These are phyloP conservation scores for Heliocidaris tuberculata DNA, from an alignment of 35 echinoderm and acorn worm species.

Conservation along the genomic window DNA sequence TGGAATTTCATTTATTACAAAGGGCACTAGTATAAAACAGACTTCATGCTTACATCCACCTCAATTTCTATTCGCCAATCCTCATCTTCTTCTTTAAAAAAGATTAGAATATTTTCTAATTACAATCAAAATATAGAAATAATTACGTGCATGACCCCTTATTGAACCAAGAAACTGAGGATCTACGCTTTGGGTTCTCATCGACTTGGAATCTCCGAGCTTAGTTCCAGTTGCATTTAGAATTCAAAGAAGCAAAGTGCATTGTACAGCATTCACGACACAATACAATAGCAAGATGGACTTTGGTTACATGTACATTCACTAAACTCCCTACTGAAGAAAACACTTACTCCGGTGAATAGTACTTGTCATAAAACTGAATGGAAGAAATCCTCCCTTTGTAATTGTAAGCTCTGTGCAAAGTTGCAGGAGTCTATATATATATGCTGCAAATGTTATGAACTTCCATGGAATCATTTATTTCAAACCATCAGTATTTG, in stretches of 20 bases:
- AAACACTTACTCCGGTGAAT: not conserved
- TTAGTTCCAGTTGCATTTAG: not conserved
- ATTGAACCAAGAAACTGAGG: not conserved
- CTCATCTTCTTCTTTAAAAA: no score
- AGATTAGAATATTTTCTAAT: no score
- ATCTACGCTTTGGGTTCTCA: not conserved
- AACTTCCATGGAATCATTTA: no score
- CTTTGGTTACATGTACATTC: slow-evolving; percentile 15
- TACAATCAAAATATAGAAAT: no score
- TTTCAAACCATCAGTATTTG: no score
- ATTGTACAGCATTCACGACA: not conserved
- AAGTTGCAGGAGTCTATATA: not conserved
- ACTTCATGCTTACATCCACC: no score
- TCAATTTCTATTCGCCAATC: no score
- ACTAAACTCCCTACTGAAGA: not conserved
- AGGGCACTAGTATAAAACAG: no score
- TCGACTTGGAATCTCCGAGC: not conserved
- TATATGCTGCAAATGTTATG: no score
- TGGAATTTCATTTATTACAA: no score
- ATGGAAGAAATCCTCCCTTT: not conserved
- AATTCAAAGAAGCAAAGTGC: not conserved
- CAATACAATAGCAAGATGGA: not conserved
- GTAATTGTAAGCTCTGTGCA: not conserved
- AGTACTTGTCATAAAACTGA: not conserved
- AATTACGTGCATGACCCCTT: no score